A percentile compares a stretch with the other conserved stretches of the same genome.
These are phyloP conservation scores for Oegoconia quadripuncta DNA, from an alignment of 2,888 invertebrate species.

Conservation along the genomic window DNA sequence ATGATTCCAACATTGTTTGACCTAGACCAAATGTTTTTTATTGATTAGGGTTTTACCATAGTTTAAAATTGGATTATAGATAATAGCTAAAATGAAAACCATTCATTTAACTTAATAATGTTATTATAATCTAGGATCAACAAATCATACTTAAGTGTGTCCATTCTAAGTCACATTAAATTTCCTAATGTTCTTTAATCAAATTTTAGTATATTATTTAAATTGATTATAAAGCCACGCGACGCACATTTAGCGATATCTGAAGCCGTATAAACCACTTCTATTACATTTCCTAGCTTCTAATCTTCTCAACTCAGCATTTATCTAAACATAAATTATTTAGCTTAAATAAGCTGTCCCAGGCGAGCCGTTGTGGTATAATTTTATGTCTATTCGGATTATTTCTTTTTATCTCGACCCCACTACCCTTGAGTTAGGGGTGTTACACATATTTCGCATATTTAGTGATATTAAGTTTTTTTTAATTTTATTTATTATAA, in stretches of 20 bases:
- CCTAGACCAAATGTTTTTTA: no score
- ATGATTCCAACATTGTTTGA: no score
- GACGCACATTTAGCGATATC: slow-evolving; percentile 58
- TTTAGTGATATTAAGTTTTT: no score
- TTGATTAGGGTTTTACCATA: no score
- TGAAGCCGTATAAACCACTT: slow-evolving; percentile 53
- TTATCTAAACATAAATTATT: slow-evolving; percentile 68
- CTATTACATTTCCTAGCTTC: slow-evolving; percentile 56
- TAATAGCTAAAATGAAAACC: no score
- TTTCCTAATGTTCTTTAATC: slow-evolving; percentile 47
- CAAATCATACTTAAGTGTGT: neutral
- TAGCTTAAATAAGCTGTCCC: slow-evolving; percentile 55
- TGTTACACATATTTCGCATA: no score
- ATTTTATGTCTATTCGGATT: slow-evolving; percentile 70
- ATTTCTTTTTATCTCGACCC: slow-evolving; percentile 58
- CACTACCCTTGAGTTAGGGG: slow-evolving; percentile 36
- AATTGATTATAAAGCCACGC: slow-evolving; percentile 56
- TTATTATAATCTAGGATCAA: neutral
- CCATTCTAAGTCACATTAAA: slow-evolving; percentile 12
- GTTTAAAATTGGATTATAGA: no score
- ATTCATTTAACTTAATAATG: no score
- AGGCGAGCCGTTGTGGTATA: slow-evolving; percentile 48
- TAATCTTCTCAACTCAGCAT: slow-evolving; percentile 48
- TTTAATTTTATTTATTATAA: no score
- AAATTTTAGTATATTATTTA: slow-evolving; percentile 52